Evolutionary conservation across 2,113 vertebrate genomes (phyloP).

Genomic region (Micromys minutus): DNA sequence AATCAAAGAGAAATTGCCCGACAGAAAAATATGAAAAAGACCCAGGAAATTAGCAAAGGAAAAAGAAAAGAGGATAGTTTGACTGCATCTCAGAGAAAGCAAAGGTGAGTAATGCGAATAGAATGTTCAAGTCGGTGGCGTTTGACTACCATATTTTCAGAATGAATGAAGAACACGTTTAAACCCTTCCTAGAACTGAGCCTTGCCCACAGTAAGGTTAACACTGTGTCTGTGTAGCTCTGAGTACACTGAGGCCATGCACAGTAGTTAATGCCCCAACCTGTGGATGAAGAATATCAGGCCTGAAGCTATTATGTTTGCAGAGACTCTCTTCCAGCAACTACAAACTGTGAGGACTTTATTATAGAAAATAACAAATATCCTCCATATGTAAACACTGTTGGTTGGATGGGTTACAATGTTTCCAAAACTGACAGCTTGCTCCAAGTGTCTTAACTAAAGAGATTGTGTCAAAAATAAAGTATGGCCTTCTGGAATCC

Average conservation of each 20-base stretch:
- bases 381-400: neutral
- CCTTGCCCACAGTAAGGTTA: neutral
- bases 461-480: neutral
- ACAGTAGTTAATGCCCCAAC: neutral
- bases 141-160: neutral
- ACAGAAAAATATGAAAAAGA: constrained; percentile 89
- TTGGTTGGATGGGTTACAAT: neutral
- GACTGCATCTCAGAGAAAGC: constrained; percentile 87
- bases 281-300: neutral
- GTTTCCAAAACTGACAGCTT: neutral
- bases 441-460: neutral
- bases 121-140: neutral
- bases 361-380: neutral
- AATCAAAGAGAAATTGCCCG: constrained; percentile 89
- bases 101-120: constrained; percentile 79
- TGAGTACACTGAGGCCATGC: neutral
- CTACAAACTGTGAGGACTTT: neutral
- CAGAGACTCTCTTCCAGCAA: neutral
- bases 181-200: neutral
- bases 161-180: constrained; percentile 31
- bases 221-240: neutral
- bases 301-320: neutral
- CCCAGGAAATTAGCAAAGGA: constrained; percentile 87
- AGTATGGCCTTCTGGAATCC: neutral
- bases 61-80: constrained; percentile 88